Conservation (phyloP, 1,140 invertebrate genomes). For the Leptinotarsa lineolata region DNA sequence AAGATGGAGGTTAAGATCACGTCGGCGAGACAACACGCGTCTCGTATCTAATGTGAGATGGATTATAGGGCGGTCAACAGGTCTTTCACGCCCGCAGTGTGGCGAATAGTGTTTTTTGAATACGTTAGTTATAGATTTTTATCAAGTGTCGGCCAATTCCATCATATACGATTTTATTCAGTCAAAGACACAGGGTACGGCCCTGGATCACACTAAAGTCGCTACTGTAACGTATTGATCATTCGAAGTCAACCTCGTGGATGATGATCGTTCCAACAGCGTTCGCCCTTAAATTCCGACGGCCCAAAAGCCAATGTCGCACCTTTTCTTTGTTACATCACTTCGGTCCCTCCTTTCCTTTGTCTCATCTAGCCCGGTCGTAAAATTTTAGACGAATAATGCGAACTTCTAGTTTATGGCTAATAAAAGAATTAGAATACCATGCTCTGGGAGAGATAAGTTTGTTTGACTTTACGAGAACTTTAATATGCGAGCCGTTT, state of each 20-base stretch:
- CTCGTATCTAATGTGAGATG: too few species aligned
- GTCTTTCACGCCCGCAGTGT: too few species aligned
- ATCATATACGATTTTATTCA: too few species aligned
- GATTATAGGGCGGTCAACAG: too few species aligned
- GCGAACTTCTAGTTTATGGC: slow-evolving; percentile 8
- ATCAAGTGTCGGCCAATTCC: too few species aligned
- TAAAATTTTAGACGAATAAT: slow-evolving; percentile 22
- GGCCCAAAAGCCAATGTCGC: not conserved
- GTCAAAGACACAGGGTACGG: not conserved
- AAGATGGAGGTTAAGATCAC: too few species aligned
- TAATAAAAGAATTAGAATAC: slow-evolving; percentile 13
- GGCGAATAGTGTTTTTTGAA: too few species aligned
- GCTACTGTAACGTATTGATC: not conserved
- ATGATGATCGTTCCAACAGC: not conserved
- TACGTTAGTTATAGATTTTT: too few species aligned
- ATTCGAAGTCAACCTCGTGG: not conserved
- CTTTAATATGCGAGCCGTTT: slow-evolving; percentile 4
- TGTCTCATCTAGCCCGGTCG: slow-evolving; percentile 4
- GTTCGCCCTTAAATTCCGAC: not conserved
- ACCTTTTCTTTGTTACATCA: slow-evolving; percentile 6
- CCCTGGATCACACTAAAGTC: not conserved
- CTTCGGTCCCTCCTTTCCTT: not conserved
- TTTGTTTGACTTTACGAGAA: slow-evolving; percentile 17
- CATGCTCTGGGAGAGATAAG: slow-evolving; percentile 9
- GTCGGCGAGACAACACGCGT: too few species aligned